phyloP scores from a whole-genome alignment of 1,140 invertebrate genomes.

The Drosophila asahinai region DNA sequence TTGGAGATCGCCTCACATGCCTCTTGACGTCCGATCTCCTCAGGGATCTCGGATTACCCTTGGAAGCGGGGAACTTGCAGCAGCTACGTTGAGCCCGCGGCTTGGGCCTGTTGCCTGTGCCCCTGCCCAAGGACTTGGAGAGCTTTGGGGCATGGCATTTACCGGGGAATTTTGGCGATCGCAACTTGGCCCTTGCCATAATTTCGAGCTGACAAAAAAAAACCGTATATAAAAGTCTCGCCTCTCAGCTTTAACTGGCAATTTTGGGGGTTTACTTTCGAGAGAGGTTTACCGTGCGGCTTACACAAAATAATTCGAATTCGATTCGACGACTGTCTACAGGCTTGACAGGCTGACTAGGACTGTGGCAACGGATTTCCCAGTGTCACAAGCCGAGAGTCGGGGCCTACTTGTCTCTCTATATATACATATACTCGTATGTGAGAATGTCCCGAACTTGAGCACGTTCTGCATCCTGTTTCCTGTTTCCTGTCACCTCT shows the following conservation, averaged over 20 bases:
- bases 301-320: background rate
- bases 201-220: background rate
- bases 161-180: background rate
- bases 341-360: conserved; percentile 11
- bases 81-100: too few species aligned
- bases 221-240: background rate
- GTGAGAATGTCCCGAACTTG: conserved; percentile 28
- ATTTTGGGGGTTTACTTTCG: conserved; percentile 14
- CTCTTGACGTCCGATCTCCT: background rate
- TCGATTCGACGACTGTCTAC: conserved; percentile 3
- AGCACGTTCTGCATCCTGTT: conserved; percentile 32
- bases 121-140: background rate
- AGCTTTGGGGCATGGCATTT: background rate
- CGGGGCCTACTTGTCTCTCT: conserved; percentile 26
- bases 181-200: conserved; percentile 21
- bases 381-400: background rate
- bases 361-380: conserved; percentile 3
- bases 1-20: background rate
- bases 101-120: background rate
- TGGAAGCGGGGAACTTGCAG: background rate
- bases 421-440: background rate
- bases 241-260: background rate
- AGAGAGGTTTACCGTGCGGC: background rate
- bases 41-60: background rate
- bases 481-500: conserved; percentile 49